These are phyloP conservation scores for Latrodectus elegans DNA, from an alignment of 2,888 invertebrate species.

Conservation along the genomic window DNA sequence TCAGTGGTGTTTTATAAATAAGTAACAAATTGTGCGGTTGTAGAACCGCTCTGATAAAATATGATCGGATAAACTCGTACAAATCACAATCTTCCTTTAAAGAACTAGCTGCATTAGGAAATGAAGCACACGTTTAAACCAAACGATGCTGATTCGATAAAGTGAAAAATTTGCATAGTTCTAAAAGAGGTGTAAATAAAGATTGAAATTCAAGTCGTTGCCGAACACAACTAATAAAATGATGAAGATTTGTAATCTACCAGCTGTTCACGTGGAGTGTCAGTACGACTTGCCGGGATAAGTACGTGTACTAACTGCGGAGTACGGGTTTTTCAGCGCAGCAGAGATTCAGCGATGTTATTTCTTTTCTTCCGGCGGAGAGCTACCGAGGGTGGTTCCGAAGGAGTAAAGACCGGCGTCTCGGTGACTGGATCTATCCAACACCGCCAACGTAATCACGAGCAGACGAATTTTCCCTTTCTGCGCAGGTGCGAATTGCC, in stretches of 20 bases:
- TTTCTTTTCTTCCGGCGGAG: conserved; percentile 60
- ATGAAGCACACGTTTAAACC: conserved; percentile 38
- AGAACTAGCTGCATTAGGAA: conserved; percentile 44
- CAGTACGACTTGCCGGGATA: conserved; percentile 66
- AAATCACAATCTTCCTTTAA: conserved; percentile 29
- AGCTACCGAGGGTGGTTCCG: conserved; percentile 65
- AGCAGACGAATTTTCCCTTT: conserved; percentile 63
- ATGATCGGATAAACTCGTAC: conserved; percentile 26
- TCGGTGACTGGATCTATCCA: conserved; percentile 62
- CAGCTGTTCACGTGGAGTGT: conserved; percentile 69
- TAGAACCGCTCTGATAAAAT: conserved; percentile 27
- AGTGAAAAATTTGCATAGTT: conserved; percentile 65
- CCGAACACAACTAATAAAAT: conserved; percentile 53
- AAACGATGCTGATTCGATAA: conserved; percentile 53
- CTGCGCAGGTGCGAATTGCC: conserved; percentile 62
- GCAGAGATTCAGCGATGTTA: conserved; percentile 50
- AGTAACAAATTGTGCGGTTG: conserved; percentile 34
- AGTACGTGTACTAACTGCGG: conserved; percentile 68
- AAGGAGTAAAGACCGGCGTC: conserved; percentile 66
- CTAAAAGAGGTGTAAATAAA: conserved; percentile 34
- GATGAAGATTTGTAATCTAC: conserved; percentile 56
- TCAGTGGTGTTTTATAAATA: conserved; percentile 43
- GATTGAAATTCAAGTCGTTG: conserved; percentile 51
- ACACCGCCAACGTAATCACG: conserved; percentile 65
- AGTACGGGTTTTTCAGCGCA: conserved; percentile 66